Conservation (phyloP, 2,888 invertebrate species). For the Chaitophorus viminalis region DNA sequence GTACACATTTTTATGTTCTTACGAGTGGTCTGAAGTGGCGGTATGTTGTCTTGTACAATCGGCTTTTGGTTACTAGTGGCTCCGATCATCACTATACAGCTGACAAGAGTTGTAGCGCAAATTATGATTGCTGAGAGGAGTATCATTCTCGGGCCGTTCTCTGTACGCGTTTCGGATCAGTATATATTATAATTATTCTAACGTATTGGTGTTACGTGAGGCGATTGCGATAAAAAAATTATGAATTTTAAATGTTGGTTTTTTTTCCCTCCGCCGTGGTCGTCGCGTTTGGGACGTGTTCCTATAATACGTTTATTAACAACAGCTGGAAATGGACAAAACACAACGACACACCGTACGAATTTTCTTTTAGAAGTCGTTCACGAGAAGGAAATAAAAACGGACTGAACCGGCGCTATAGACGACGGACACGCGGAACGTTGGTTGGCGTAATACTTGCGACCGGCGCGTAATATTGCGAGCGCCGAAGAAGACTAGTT, state of each 20-base stretch:
- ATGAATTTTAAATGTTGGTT: not conserved
- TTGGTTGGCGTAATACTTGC: conserved; percentile 46
- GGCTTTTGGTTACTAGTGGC: conserved; percentile 6
- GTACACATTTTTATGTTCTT: not conserved
- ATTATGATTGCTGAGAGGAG: not conserved
- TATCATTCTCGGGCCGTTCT: not conserved
- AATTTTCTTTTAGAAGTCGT: not conserved
- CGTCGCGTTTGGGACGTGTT: not conserved
- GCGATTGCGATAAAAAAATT: not conserved
- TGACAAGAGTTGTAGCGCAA: not conserved
- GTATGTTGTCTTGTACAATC: conserved; percentile 27
- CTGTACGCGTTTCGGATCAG: not conserved
- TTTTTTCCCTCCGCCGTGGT: not conserved
- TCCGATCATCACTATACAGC: not conserved
- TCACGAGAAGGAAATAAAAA: conserved; percentile 5
- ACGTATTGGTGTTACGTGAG: not conserved
- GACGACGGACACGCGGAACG: conserved; percentile 18
- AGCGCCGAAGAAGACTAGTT: conserved; percentile 58
- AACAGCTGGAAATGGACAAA: not conserved
- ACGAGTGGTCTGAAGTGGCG: conserved; percentile 49
- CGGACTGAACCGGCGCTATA: not conserved
- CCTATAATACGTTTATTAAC: not conserved
- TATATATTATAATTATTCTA: not conserved
- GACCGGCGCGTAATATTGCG: conserved; percentile 41
- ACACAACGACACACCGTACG: not conserved